Evolutionary conservation across 1,140 invertebrate species (phyloP), one percentile per base, ranked within the genome.

Genomic region (Steinernema feltiae): DNA sequence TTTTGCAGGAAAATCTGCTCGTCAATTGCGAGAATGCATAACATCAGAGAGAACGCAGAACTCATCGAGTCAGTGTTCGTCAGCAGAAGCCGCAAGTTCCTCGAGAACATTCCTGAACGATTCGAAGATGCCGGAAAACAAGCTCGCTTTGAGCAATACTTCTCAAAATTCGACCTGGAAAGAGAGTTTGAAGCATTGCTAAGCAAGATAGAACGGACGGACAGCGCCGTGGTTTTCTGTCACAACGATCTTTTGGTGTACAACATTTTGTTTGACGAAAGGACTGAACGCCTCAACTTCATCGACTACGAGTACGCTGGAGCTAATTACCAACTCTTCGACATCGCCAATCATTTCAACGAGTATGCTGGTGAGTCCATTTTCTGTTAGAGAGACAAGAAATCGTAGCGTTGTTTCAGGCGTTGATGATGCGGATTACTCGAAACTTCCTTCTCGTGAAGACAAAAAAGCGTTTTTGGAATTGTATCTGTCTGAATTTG

Each of bases 251-350:
- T 98, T 74, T 89, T 99, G 78, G 89, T 97, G 76, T 93, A 91
- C 82, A 99, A 99, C 88, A 91, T 99, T 74, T 91, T 99, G 72
- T 92, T 92, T 84, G 91, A 93, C 83, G 87, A 91, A 84, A 88
- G 90, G 75, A 89, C 90, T 82, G 89, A 74, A 72, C 32, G 31
- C 30, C 91, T 98, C 1, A 91, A 91, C 27, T 98, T 99, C 86
- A 99, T 99, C 82, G 97, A 99, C 88, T 98, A 94, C 88, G 97
- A 99, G 87, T 99, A 99, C 88, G 92, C 93, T 3, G 92, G 90
- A 76, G 91, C 91, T 82, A 99, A 98, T 88, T 96, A 93, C 88
- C 93, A 95, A 87, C 92, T 94, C 0, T 98, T 91, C 88, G 97
- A 99, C 88, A 95, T 99, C 87, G 96, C 92, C 18, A 97, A 98